Base-by-base conservation (phyloP, 2,888 invertebrate species). In the Molorchus minor region DNA sequence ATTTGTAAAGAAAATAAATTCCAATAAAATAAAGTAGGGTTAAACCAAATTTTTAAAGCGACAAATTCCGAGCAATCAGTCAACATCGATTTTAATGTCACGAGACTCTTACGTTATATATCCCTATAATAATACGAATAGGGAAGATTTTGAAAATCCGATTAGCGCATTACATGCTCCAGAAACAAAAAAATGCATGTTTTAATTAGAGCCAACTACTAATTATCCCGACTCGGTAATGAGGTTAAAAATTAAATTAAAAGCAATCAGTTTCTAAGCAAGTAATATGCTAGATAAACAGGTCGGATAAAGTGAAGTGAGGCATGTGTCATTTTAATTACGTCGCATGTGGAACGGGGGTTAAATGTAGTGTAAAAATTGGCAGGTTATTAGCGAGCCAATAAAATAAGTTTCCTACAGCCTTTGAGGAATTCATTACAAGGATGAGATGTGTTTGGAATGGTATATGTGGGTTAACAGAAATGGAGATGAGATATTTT, bases 291-390 rank as follows among this genome's bases (percentile, higher is more conserved):
- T 60, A 49, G 44, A 60, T 56, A 47, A 56, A 45, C 44, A 55
- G 46, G 33, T 19, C 13, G 45, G 40, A 38, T 56, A 41, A 43
- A 44, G 45, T 51, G 38, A 53, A 56, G 52, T 46, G 40, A 52
- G 38, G 47, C 44, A 49, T 49, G 59, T 60, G 62, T 58, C 61
- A 58, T 61, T 67, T 61, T 65, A 67, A 64, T 67, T 65, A 63
- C 62, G 47, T 56, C 38, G 46, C 51, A 38, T 56, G 45, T 54
- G 58, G 53, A 56, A 58, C 54, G 43, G 51, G n/a, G 49, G 66
- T 62, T 60, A 62, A 67, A 67, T 62, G 56, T 59, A 53, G 58
- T 59, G 62, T 58, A 58, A 65, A 62, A 62, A 62, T 56, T 45
- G 45, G 15, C 16, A 35, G 49, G 35, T 35, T 49, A 49, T 49